A percentile compares a stretch with the other conserved stretches of the same genome.
Evolutionary conservation across 2,113 vertebrate species (phyloP).

Genomic region (Bubo bubo): DNA sequence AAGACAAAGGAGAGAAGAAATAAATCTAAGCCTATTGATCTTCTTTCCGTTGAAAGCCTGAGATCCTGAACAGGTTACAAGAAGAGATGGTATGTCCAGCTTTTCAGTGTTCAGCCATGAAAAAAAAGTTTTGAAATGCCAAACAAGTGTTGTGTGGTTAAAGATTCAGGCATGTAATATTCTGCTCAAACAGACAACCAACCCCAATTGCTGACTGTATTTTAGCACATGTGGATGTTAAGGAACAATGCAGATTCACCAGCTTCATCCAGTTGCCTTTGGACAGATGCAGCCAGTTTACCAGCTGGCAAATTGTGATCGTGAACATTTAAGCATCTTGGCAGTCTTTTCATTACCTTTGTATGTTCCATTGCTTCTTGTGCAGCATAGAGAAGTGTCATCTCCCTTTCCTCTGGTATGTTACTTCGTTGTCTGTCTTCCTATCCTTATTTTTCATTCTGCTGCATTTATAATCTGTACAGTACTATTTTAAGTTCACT

Average conservation of each 20-base stretch:
- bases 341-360: not conserved
- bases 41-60: not conserved
- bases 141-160: not conserved
- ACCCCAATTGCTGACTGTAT: not conserved
- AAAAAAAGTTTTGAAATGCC: not conserved
- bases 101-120: not conserved
- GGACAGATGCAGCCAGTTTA: not conserved
- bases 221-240: not conserved
- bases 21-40: not conserved
- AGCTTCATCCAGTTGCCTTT: not conserved
- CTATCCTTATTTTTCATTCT: not conserved
- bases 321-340: not conserved
- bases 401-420: not conserved
- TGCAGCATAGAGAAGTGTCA: not conserved
- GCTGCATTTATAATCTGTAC: not conserved
- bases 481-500: not conserved
- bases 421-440: not conserved
- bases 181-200: not conserved
- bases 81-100: not conserved
- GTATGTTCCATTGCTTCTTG: not conserved
- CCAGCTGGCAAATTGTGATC: not conserved
- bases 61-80: not conserved
- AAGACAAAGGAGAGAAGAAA: not conserved
- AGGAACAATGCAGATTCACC: not conserved
- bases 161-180: not conserved